These are phyloP conservation scores for Chlorospingus flavigularis DNA, from an alignment of 2,797 vertebrate species.

Conservation along the genomic window DNA sequence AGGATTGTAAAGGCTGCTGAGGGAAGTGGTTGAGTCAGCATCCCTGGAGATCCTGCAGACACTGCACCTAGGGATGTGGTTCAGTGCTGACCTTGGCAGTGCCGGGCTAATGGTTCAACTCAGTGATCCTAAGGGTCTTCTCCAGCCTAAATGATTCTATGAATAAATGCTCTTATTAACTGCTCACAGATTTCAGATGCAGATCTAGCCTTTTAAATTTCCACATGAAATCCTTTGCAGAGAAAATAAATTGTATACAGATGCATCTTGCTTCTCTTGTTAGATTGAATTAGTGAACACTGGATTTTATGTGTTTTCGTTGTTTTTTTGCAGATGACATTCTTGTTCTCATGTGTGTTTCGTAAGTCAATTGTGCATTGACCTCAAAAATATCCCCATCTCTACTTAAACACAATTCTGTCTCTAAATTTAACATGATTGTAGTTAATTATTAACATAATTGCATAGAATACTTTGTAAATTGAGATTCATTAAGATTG, in stretches of 20 bases:
- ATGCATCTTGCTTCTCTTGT: neutral
- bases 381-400: neutral
- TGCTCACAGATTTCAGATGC: neutral
- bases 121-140: neutral
- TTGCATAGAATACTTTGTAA: neutral
- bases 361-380: neutral
- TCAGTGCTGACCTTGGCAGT: neutral
- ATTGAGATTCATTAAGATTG: neutral
- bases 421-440: neutral
- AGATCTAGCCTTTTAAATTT: neutral
- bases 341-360: neutral
- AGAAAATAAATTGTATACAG: neutral
- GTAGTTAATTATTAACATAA: neutral
- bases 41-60: neutral
- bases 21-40: neutral
- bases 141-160: neutral
- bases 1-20: neutral
- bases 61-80: accelerated
- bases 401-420: neutral
- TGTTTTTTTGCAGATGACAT: neutral
- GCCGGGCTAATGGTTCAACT: accelerated
- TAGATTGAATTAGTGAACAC: neutral
- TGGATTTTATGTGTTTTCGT: neutral
- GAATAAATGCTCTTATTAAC: neutral
- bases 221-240: neutral